Base-by-base conservation (phyloP, 2,888 invertebrate genomes). In the Nomada lathburiana region DNA sequence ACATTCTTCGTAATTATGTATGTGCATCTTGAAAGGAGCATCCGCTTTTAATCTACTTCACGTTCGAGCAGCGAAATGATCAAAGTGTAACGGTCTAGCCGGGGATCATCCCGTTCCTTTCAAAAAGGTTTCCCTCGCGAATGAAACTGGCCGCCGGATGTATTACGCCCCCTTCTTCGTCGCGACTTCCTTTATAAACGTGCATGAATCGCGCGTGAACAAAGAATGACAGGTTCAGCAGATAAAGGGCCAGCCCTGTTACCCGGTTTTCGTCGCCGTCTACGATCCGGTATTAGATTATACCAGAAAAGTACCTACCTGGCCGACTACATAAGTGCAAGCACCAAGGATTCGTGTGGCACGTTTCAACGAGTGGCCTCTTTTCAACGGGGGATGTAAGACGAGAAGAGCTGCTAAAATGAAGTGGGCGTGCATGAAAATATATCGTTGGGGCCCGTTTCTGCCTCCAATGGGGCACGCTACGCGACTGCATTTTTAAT, bases 371-470 rank as follows among this genome's bases (percentile, higher is more conserved):
- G 73, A 80, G 76, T 80, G 76, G 76, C 63, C 82, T 69, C 87
- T 84, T 87, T 82, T 77, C 72, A 78, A 16, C 65, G 62, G 52
- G 67, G 69, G 67, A 75, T 76, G 83, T 80, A 86, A 86, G 76
- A 81, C 80, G 85, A 87, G 89, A 85, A 76, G 57, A 57, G 26
- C 23, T 29, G 76, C 57, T 64, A 70, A 76, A 67, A 69, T 71
- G 84, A 87, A 88, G 88, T 90, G 87, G 91, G 91, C 91, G 91
- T 89, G 90, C 82, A 87, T 83, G 82, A 84, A 85, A 89, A 88
- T 23, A 4, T 88, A 85, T 86, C 86, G 86, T 80, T 47, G 63
- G 59, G 59, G 57, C 44, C 76, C 57, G 70, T 36, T 70, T 50
- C 63, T 55, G 26, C 47, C 16, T 11, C 13, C 11, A 9, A n/a